Percentiles rank a stretch among this genome's conserved stretches.
Conservation (phyloP, 1,140 invertebrate genomes). For the Eueides isabella region DNA sequence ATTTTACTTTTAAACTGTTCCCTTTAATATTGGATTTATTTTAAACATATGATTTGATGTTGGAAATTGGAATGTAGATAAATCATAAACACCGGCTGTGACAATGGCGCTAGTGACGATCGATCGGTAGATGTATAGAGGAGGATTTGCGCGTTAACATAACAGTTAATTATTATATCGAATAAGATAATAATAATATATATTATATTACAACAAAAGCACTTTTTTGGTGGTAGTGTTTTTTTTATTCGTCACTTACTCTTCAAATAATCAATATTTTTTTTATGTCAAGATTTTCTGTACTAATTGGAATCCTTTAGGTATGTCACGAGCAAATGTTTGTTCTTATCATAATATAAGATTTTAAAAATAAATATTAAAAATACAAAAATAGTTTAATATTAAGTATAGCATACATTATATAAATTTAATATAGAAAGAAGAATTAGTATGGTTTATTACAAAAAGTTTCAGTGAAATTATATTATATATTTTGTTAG, state of each 20-base stretch:
- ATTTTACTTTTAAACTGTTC: not conserved
- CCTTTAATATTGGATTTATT: not conserved
- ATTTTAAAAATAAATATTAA: slow-evolving; percentile 3
- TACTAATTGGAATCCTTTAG: slow-evolving; percentile 38
- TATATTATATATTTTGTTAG: not conserved
- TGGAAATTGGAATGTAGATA: slow-evolving; percentile 17
- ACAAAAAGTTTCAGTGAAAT: not conserved
- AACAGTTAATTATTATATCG: not conserved
- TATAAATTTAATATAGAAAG: not conserved
- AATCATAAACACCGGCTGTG: slow-evolving; percentile 25
- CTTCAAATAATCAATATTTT: not conserved
- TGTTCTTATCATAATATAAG: slow-evolving; percentile 28
- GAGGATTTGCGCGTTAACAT: slow-evolving; percentile 18
- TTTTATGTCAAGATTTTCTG: slow-evolving; percentile 23
- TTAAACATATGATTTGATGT: not conserved
- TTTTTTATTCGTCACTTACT: not conserved
- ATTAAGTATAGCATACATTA: not conserved
- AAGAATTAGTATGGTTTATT: not conserved
- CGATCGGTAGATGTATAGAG: slow-evolving; percentile 24
- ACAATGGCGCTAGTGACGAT: slow-evolving; percentile 30
- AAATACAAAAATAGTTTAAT: not conserved
- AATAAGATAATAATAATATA: not conserved
- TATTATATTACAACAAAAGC: not conserved
- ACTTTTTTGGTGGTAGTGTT: not conserved
- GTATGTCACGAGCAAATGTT: slow-evolving; percentile 37